phyloP scores from a whole-genome alignment of 2,797 vertebrate species.

The Enteromius anoplus region DNA sequence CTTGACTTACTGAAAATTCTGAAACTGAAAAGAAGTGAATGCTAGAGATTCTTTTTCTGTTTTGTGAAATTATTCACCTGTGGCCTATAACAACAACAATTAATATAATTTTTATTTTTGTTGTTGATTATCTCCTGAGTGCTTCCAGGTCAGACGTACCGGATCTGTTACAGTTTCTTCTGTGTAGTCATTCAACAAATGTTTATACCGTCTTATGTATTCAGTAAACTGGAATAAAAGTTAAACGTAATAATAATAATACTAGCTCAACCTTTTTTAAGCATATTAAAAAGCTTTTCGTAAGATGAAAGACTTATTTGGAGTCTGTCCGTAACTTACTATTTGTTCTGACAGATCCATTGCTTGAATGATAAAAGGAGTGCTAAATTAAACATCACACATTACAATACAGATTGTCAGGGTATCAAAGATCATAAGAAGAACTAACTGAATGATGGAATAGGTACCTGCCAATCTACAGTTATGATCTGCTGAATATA shows the following conservation, averaged over 20 bases:
- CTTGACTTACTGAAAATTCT: neutral
- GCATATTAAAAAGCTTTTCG: neutral
- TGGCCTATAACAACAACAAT: neutral
- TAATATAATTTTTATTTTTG: neutral
- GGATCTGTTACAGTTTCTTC: neutral
- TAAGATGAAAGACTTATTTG: conserved; percentile 20
- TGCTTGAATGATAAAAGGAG: conserved; percentile 23
- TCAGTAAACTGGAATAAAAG: neutral
- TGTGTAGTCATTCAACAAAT: neutral
- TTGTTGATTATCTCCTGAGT: neutral
- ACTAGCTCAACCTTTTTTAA: neutral
- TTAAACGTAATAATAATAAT: neutral
- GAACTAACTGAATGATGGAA: conserved; percentile 46
- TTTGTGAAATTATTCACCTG: conserved; percentile 37
- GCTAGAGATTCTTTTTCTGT: neutral
- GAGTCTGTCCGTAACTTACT: conserved; percentile 12
- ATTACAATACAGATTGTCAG: conserved; percentile 32
- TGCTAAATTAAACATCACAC: conserved; percentile 33
- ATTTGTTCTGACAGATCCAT: conserved; percentile 9
- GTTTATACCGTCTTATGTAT: neutral
- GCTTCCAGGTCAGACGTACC: neutral
- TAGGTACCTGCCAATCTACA: conserved; percentile 43
- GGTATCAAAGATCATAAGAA: conserved; percentile 16
- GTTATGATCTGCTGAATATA: conserved; percentile 10
- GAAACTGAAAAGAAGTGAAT: neutral